Evolutionary conservation across 1,140 invertebrate genomes (phyloP), one percentile per base, ranked within the genome.

Genomic region (Apocrypta bakeri): DNA sequence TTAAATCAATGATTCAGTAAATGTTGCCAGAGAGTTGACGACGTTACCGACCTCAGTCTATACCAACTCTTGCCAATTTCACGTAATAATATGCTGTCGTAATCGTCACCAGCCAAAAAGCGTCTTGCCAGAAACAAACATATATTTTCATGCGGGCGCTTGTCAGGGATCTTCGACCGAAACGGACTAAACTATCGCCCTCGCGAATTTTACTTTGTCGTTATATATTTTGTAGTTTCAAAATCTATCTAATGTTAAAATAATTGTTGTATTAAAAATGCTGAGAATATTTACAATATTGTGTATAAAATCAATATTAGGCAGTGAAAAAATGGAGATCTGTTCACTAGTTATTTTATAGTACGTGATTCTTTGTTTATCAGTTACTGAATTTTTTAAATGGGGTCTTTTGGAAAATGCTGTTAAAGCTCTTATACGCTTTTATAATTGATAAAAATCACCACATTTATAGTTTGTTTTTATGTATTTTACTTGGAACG

Each of bases 31-130:
- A 72, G 56, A 69, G 27, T 40, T 33, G 21, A 74, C 17, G 37
- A 73, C 64, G 42, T 29, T 56, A 40, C 8, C 24, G 42, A 76
- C 48, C 64, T 78, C 73, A 27, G 42, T 42, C 66, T 71, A 75
- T 40, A 68, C 12, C 14, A 24, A 11, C 17, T 69, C 29, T 82
- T 82, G 81, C 81, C 69, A 82, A 77, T 29, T 76, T 71, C 56
- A 37, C 81, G 73, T 82, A 77, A 82, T 77, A 77, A 78, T 72
- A 9, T 66, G 29, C 24, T 64, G 29, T 37, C 42, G 31, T 77
- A 76, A 63, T 72, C 37, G 61, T 33, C 40, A 72, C 42, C 11
- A 68, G 31, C n/a, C 66, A 82, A 82, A 72, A 40, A 63, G 29
- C 29, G 14, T 72, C 24, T 77, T 64, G 81, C 64, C 73, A 76